phyloP scores from a whole-genome alignment of 2,113 vertebrate genomes.

The Indicator indicator region DNA sequence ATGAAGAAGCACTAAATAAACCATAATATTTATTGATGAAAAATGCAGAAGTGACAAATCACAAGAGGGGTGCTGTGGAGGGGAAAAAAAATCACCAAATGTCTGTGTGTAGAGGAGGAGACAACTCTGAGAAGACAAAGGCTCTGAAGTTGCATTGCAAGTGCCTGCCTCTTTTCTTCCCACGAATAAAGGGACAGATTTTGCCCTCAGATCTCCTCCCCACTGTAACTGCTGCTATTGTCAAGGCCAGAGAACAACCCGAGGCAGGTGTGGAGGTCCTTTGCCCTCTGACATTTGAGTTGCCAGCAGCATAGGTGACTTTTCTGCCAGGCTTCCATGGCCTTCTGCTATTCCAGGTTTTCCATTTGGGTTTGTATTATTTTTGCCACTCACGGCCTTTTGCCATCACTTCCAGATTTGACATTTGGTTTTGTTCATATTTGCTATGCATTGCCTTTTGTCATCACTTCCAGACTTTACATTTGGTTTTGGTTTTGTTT shows the following conservation, averaged over 20 bases:
- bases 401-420: not conserved
- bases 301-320: not conserved
- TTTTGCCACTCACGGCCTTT: not conserved
- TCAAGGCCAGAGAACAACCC: not conserved
- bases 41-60: conserved; percentile 60
- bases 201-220: not conserved
- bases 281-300: not conserved
- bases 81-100: not conserved
- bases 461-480: not conserved
- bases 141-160: not conserved
- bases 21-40: conserved; percentile 79
- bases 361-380: too few species aligned
- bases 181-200: not conserved
- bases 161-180: not conserved
- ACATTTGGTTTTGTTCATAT: not conserved
- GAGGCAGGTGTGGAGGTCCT: not conserved
- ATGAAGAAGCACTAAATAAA: conserved; percentile 71
- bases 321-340: not conserved
- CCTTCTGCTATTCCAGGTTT: too few species aligned
- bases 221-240: not conserved
- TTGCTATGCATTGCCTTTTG: not conserved
- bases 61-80: not conserved
- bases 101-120: not conserved
- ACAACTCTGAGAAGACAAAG: conserved; percentile 19
- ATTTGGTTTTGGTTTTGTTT: too few species aligned